A percentile compares a stretch with the other conserved stretches of the same genome.
These are phyloP conservation scores for Diplazon laetatorius DNA, from an alignment of 2,888 invertebrate species.

Conservation along the genomic window DNA sequence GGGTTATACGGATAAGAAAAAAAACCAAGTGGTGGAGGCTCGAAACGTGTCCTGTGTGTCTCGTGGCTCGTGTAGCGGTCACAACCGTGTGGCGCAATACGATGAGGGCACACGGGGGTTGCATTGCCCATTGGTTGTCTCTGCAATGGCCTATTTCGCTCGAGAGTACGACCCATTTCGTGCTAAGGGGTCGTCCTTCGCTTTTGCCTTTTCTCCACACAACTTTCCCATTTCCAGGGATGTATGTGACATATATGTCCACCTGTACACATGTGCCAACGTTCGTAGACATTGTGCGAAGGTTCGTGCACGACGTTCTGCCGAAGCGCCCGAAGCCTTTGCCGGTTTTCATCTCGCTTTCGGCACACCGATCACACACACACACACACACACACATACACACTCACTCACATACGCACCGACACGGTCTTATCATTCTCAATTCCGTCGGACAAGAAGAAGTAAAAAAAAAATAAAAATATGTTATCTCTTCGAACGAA, in stretches of 20 bases:
- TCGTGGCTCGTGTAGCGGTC: conserved; percentile 27
- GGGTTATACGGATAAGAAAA: conserved; percentile 29
- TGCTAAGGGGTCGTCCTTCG: conserved; percentile 73
- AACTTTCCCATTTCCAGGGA: too few relatives aligned
- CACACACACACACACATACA: too few relatives aligned
- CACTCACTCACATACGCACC: conserved; percentile 21
- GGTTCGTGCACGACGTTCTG: conserved; percentile 56
- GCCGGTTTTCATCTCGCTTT: conserved; percentile 46
- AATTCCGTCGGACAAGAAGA: conserved; percentile 9
- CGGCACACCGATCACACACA: conserved; percentile 5
- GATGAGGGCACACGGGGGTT: conserved; percentile 51
- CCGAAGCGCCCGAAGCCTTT: conserved; percentile 48
- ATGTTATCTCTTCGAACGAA: conserved; percentile 36
- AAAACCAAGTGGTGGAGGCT: conserved; percentile 21
- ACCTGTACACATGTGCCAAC: not conserved
- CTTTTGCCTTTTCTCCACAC: conserved; percentile 55
- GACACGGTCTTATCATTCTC: conserved; percentile 45
- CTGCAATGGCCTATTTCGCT: conserved; percentile 79
- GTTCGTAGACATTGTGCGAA: conserved; percentile 62
- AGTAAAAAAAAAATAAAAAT: conserved; percentile 39
- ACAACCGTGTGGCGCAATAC: conserved; percentile 42
- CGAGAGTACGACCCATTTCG: conserved; percentile 79
- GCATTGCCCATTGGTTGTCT: conserved; percentile 78
- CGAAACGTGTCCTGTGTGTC: conserved; percentile 29
- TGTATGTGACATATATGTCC: conserved; percentile 12